These are phyloP conservation scores for Corvus cornix DNA, from an alignment of 2,113 vertebrate species.

Conservation along the genomic window DNA sequence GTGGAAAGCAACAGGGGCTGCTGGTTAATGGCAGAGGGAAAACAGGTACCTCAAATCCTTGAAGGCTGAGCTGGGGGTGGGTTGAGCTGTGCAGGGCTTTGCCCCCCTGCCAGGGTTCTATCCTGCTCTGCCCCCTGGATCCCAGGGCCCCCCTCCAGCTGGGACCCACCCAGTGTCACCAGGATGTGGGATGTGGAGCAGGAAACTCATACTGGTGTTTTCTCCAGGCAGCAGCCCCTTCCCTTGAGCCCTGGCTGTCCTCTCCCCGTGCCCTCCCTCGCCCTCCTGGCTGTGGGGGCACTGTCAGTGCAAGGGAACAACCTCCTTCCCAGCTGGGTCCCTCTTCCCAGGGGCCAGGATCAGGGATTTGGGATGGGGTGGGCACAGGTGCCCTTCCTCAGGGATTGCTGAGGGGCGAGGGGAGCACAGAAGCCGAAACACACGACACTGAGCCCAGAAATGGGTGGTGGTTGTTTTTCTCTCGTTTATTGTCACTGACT, in stretches of 20 bases:
- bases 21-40: background rate
- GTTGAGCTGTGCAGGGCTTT: background rate
- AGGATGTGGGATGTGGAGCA: background rate
- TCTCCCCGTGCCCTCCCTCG: background rate
- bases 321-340: background rate
- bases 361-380: background rate
- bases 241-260: background rate
- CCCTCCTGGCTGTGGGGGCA: background rate
- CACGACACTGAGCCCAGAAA: background rate
- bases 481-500: conserved; percentile 45
- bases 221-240: fast-evolving
- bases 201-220: fast-evolving
- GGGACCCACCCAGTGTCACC: background rate
- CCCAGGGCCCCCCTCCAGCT: fast-evolving
- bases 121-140: background rate
- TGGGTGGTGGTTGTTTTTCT: background rate
- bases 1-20: background rate
- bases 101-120: fast-evolving
- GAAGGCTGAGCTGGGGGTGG: background rate
- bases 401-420: background rate
- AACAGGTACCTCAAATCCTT: background rate
- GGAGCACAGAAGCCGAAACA: background rate
- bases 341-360: background rate
- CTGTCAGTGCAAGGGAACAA: background rate
- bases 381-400: background rate